These are phyloP conservation scores for Micronycteris hirsuta DNA, from an alignment of 2,113 vertebrate genomes.

Conservation along the genomic window DNA sequence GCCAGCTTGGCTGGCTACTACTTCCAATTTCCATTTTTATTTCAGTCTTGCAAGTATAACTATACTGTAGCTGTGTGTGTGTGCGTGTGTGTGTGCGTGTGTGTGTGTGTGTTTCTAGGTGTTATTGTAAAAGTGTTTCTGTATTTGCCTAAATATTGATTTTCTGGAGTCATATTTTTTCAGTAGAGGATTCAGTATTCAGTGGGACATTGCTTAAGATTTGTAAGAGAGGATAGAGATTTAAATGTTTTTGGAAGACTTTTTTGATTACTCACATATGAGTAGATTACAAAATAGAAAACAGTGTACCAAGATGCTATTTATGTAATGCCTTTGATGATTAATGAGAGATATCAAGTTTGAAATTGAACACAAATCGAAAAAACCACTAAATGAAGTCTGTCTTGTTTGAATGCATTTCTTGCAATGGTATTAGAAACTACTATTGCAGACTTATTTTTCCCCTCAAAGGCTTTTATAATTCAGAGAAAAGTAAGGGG, in stretches of 20 bases:
- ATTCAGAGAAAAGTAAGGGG: neutral
- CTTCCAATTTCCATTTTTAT: neutral
- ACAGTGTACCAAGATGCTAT: neutral
- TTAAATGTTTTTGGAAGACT: neutral
- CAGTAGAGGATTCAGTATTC: neutral
- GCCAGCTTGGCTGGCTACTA: neutral
- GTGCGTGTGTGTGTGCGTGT: neutral
- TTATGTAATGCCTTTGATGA: neutral
- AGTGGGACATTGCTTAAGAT: neutral
- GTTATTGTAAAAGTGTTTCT: neutral
- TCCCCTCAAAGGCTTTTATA: neutral
- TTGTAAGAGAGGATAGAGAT: neutral
- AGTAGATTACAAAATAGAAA: neutral
- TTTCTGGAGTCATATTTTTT: neutral
- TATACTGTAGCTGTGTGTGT: neutral
- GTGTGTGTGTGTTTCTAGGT: neutral
- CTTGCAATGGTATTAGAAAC: neutral
- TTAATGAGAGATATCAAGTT: neutral
- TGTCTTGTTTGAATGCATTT: neutral
- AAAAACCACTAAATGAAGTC: neutral
- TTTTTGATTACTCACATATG: neutral
- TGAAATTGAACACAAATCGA: neutral
- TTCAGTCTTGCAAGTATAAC: neutral
- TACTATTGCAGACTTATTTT: neutral
- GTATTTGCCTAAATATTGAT: neutral